Evolutionary conservation across 2,888 invertebrate species (phyloP).

Genomic region (Drosophila stalkeri): DNA sequence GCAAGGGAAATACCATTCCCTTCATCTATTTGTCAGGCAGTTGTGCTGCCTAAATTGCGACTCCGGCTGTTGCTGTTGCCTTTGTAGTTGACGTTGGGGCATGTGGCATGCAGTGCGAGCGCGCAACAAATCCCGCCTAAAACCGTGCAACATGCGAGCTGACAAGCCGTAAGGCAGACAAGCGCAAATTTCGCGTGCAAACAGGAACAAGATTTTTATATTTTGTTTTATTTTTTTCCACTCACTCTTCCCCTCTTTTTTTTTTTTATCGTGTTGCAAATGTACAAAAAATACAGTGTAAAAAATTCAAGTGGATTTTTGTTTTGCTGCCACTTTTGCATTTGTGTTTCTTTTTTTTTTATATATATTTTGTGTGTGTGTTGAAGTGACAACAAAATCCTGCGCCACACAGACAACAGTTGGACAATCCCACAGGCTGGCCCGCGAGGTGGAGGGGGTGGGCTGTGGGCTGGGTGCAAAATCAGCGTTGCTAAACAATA

Average conservation of each 20-base stretch:
- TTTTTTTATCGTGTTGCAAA: conserved; percentile 54
- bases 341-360: conserved; percentile 10
- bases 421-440: conserved; percentile 44
- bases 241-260: not conserved
- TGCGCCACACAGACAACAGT: conserved; percentile 55
- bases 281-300: conserved; percentile 80
- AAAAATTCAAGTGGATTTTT: conserved; percentile 81
- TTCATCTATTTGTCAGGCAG: conserved; percentile 19
- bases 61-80: conserved; percentile 56
- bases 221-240: not conserved
- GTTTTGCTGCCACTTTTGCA: conserved; percentile 51
- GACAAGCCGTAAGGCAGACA: conserved; percentile 81
- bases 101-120: conserved; percentile 25
- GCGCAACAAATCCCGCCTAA: conserved; percentile 78
- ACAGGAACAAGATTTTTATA: conserved; percentile 63
- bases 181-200: conserved; percentile 80
- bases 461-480: conserved; percentile 53
- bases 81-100: conserved; percentile 59
- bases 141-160: conserved; percentile 82
- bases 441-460: not conserved
- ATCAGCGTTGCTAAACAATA: conserved; percentile 78
- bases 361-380: conserved; percentile 53
- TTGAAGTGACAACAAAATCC: conserved; percentile 83
- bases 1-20: conserved; percentile 14
- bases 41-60: conserved; percentile 59